Evolutionary conservation across 2,888 invertebrate species (phyloP), one percentile per base, ranked within the genome.

Genomic region (Proisotoma minuta): DNA sequence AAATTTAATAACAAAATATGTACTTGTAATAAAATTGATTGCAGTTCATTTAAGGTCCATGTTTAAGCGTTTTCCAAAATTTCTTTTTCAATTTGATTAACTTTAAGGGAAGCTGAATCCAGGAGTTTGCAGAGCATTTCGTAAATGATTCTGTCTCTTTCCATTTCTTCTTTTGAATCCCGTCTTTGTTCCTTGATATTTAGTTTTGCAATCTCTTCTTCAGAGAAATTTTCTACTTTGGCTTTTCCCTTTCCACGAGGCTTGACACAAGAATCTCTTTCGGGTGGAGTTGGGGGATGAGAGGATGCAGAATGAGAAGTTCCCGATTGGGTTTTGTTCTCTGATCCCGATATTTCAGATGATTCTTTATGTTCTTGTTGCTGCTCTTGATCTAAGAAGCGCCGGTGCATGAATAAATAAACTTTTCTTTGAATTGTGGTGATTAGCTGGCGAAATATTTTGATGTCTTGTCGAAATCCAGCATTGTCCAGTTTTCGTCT

Each of bases 401-500:
- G 34, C 8, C 52, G 27, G 15, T 26, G 8, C 52, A 52, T 52
- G 52, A 52, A 52, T 12, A 52, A 18, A 4, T 54, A 22, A 34
- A 65, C 43, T 54, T 61, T 60, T 26, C 56, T 50, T 15, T 65
- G 51, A 15, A 70, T 24, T 0, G 58, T 56, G 1, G 57, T 62
- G 12, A 70, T 22, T 3, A 71, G 40, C 8, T 39, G 22, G 40
- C 54, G 59, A 2, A 69, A 26, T 10, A 54, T 52, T 10, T 49
- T 22, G 15, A 72, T 59, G 20, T 72, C 72, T 34, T 66, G 59
- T 8, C 66, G 69, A 29, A 69, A 65, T 22, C 73, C 73, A 27
- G 57, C 57, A 28, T 57, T 65, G 43, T 73, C 73, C 23, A 67
- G 20, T 53, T 67, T 69, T 1, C 69, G 50, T 4, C 69, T 59